phyloP scores from a whole-genome alignment of 2,113 vertebrate species.

The Dicaeum eximium region DNA sequence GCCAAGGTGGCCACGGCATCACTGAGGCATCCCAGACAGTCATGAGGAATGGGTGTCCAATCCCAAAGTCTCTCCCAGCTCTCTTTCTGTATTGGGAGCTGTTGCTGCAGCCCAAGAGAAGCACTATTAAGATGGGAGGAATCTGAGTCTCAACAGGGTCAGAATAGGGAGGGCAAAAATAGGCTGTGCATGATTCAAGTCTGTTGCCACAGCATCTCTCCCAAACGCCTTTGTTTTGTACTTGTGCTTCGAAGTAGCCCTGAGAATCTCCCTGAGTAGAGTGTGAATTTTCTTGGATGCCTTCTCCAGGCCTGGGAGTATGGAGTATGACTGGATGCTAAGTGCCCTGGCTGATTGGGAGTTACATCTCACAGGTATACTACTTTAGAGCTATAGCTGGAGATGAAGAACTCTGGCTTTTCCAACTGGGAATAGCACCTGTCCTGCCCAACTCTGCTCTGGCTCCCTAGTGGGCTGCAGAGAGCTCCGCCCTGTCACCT shows the following conservation, averaged over 20 bases:
- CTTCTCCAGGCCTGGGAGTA: not conserved
- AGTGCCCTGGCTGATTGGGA: not conserved
- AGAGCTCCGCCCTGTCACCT: not conserved
- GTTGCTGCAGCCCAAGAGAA: not conserved
- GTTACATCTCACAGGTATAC: accelerated
- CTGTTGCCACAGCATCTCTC: not conserved
- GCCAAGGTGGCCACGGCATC: not conserved
- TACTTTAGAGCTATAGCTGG: not conserved
- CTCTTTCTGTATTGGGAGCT: not conserved
- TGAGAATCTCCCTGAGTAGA: not conserved
- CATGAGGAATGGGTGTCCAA: not conserved
- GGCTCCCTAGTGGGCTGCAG: not conserved
- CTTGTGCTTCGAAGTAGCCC: not conserved
- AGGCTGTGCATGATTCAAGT: not conserved
- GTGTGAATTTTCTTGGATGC: not conserved
- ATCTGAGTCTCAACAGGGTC: not conserved
- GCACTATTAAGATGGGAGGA: not conserved
- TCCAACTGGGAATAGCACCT: not conserved
- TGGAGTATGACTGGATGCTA: not conserved
- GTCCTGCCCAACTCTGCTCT: not conserved
- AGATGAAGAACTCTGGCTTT: not conserved
- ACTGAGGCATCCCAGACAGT: not conserved
- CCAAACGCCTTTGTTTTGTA: not conserved
- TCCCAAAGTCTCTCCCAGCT: not conserved
- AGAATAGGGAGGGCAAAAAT: not conserved